Evolutionary conservation across 1,140 invertebrate species (phyloP), one percentile per base, ranked within the genome.

Genomic region (Adoxophyes honmai): DNA sequence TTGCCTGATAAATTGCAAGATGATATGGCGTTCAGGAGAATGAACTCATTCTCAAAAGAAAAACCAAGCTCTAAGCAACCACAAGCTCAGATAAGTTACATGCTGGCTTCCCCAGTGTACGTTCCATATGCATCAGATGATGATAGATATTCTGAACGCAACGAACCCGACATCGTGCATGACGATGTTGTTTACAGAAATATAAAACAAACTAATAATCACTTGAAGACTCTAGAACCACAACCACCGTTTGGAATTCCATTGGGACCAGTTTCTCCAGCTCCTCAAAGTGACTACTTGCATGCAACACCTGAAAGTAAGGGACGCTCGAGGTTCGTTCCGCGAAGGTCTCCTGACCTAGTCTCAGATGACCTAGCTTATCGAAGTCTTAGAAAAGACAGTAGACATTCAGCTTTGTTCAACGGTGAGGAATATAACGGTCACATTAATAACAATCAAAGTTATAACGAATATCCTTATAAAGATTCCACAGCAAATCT

Each of bases 211-310:
- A 93, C 94, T 0, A 96, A 95, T 67, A 93, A 92, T 74, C 91
- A 91, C 10, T 84, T 93, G 16, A 94, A 93, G 73, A 91, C 95
- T 0, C 66, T 91, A 0, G 95, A 97, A 56, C 95, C 94, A 5
- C 96, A 97, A 74, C 96, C 95, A 16, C 95, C 95, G 0, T 97
- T 98, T 81, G 96, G 96, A 10, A 97, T 98, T 70, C 96, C 96
- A 0, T 71, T 97, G 7, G 94, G 94, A 4, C 96, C 95, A 6
- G 91, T 96, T 4, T 91, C 94, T 0, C 90, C 93, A 5, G 93
- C 94, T 11, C 91, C 95, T 0, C 92, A 94, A 48, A 95, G 92
- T 61, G 95, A 97, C 77, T 98, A 98, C 73, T 88, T 97, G 35
- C 95, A 97, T 69, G 93, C 93, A 0, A 91, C 90, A 11, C 94